Evolutionary conservation across 2,113 vertebrate genomes (phyloP), one percentile per base, ranked within the genome.

Genomic region (Mola mola): DNA sequence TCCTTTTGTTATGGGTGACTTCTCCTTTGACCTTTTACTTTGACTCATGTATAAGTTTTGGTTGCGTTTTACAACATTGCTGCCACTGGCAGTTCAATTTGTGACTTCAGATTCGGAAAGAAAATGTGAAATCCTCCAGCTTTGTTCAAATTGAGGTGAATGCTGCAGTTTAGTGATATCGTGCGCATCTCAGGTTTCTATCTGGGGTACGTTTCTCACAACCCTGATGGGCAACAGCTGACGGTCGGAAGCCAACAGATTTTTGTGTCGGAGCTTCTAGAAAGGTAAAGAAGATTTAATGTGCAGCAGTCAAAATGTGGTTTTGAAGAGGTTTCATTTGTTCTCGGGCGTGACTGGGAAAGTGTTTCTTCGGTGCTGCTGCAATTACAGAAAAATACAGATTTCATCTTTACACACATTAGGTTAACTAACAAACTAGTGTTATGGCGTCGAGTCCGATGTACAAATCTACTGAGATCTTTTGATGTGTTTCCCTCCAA

Each of bases 251-350:
- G 49, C 62, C 62, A 48, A 24, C 38, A 36, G n/a, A 11, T 4
- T 56, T 26, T 63, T 41, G 16, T 20, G 13, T 33, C 36, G 26
- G 4, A 50, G 51, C 66, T 28, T 50, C 21, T 8, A 15, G 33
- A 62, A 20, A 52, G 46, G 67, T 33, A 40, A 52, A 50, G 4
- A n/a, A 34, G 19, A 75, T 13, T 51, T 56, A 57, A 47, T 37
- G 13, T 2, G 4, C 5, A 8, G 21, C 22, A 11, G 17, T 37
- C 29, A 42, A 31, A 63, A 43, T 40, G 29, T 59, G 66, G 11
- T 31, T 34, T 26, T 52, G 26, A 57, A 33, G 40, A 48, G 36
- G 25, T 62, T 52, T 63, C 2, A 53, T 61, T 15, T 22, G 7
- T 20, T 29, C 3, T 10, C 25, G 41, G 47, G 47, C 7, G 58